Percentiles rank a stretch among this genome's conserved stretches.
Conservation (phyloP, 1,140 invertebrate genomes). For the Drosophila melanica region DNA sequence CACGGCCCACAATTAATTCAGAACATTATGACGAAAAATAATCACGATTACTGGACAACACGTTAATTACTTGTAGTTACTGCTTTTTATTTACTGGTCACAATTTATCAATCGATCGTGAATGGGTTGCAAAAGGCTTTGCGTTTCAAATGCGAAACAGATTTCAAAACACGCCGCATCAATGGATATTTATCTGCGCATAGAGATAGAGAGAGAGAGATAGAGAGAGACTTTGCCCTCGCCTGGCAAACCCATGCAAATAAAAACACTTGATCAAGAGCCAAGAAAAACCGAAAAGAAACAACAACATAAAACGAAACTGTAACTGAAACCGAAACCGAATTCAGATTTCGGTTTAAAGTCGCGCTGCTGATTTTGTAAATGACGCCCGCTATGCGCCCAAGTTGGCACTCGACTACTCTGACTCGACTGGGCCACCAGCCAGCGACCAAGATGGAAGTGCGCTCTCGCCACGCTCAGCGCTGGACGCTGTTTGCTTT, state of each 20-base stretch:
- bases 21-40: slow-evolving; percentile 27
- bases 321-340: slow-evolving; percentile 24
- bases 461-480: slow-evolving; percentile 23
- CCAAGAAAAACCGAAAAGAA: slow-evolving; percentile 6
- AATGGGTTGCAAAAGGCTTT: slow-evolving; percentile 12
- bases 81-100: slow-evolving; percentile 12
- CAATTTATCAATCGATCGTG: not conserved
- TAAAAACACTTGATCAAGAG: not conserved
- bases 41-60: slow-evolving; percentile 40
- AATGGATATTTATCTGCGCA: slow-evolving; percentile 24
- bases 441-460: slow-evolving; percentile 38
- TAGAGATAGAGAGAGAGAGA: not conserved
- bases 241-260: slow-evolving; percentile 7
- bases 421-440: slow-evolving; percentile 8
- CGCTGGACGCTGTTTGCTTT: not conserved
- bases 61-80: slow-evolving; percentile 41
- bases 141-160: slow-evolving; percentile 25
- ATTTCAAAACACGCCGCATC: slow-evolving; percentile 62
- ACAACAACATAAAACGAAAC: slow-evolving; percentile 18
- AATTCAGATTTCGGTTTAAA: not conserved
- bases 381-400: slow-evolving; percentile 68
- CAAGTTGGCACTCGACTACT: slow-evolving; percentile 70
- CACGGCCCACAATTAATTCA: slow-evolving; percentile 45
- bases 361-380: slow-evolving; percentile 31
- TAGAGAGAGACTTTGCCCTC: slow-evolving; percentile 12